phyloP scores from a whole-genome alignment of 1,140 invertebrate species.

The Holotrichia oblita region DNA sequence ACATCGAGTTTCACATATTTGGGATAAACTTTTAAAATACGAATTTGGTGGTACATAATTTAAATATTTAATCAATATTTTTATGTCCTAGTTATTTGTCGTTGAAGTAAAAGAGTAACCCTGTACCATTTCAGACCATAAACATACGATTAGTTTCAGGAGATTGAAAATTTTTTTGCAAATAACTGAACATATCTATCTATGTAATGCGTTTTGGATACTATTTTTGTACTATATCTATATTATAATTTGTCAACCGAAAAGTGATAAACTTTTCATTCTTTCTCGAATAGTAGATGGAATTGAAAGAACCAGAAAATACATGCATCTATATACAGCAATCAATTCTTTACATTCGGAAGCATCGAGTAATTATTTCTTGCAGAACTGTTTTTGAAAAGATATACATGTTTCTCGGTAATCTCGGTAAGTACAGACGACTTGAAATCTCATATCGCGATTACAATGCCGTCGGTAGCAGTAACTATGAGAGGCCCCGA shows the following conservation, averaged over 20 bases:
- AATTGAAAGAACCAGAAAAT: neutral
- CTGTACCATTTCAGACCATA: too few relatives aligned
- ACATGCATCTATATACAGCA: neutral
- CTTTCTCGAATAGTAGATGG: neutral
- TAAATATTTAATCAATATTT: too few relatives aligned
- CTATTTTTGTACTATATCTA: too few relatives aligned
- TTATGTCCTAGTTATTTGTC: too few relatives aligned
- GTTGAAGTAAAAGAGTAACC: too few relatives aligned
- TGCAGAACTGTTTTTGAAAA: neutral
- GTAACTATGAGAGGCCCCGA: neutral
- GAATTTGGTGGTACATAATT: too few relatives aligned
- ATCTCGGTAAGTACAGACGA: constrained; percentile 11
- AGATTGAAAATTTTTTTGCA: too few relatives aligned
- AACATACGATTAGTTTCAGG: too few relatives aligned
- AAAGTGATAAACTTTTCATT: neutral
- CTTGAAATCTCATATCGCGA: neutral
- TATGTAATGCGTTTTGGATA: too few relatives aligned
- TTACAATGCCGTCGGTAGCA: neutral
- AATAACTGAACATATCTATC: too few relatives aligned
- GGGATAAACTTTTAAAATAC: too few relatives aligned
- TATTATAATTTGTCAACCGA: neutral
- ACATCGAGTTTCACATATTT: too few relatives aligned
- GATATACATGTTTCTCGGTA: neutral
- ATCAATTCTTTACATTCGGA: neutral
- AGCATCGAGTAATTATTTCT: constrained; percentile 20